Conservation (phyloP, 2,113 vertebrate species). For the Cygnus atratus region DNA sequence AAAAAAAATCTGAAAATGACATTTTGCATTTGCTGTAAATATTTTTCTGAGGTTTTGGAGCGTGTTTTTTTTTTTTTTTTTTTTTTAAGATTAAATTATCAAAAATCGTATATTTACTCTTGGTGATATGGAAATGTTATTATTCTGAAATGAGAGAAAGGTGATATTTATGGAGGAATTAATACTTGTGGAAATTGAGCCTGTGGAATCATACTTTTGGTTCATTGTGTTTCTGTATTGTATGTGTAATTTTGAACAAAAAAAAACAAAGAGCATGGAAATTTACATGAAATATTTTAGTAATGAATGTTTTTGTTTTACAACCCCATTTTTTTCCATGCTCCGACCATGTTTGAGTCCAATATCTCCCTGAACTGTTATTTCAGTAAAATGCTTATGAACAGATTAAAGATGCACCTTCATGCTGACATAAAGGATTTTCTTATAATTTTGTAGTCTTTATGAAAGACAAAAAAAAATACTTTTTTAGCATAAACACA, state of each 20-base stretch:
- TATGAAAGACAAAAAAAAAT: background rate
- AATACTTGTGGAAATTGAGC: constrained; percentile 67
- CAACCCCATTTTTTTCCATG: background rate
- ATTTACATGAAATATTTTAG: background rate
- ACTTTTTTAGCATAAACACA: constrained; percentile 24
- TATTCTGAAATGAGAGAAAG: constrained; percentile 50
- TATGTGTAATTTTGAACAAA: constrained; percentile 16
- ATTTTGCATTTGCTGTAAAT: constrained; percentile 81
- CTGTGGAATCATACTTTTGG: constrained; percentile 22
- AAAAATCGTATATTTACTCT: constrained; percentile 58
- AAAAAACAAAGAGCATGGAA: background rate
- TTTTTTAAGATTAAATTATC: constrained; percentile 56
- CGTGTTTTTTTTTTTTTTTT: background rate
- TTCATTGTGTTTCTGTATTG: background rate
- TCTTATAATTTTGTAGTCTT: background rate
- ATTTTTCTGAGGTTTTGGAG: constrained; percentile 73
- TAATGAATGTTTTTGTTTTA: background rate
- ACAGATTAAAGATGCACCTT: background rate
- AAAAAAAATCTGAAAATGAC: constrained; percentile 75
- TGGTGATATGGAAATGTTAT: constrained; percentile 34
- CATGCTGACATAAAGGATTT: background rate
- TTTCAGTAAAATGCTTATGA: background rate
- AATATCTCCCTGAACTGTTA: background rate
- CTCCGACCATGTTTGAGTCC: background rate
- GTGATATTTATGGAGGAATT: constrained; percentile 62